Evolutionary conservation across 2,113 vertebrate genomes (phyloP), one percentile per base, ranked within the genome.

Genomic region (Cochlearius cochlearius): DNA sequence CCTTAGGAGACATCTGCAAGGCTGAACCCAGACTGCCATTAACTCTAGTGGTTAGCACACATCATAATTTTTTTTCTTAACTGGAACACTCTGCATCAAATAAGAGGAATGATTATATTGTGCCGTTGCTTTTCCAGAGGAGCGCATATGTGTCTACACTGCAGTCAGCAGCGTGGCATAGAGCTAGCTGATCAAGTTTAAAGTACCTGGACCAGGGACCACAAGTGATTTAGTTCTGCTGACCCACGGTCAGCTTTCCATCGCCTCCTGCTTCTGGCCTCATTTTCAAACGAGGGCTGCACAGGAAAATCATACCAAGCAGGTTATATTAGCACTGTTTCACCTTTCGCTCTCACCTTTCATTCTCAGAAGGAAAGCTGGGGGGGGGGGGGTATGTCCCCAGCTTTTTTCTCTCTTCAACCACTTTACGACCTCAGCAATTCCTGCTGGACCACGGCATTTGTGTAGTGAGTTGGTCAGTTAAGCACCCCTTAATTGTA

Each of bases 121-220:
- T 74, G 64, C 32, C n/a, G 52, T 10, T 47, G 15, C 1, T 49
- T 92, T 90, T 83, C 39, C 25, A 12, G 62, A 90, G 38, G 25
- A 56, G 29, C 12, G 11, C 3, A 0, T 30, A 4, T 17, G 7
- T 27, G 21, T 49, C 87, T 82, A 39, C 26, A 11, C 1, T 71
- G 55, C 32, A 84, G 29, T 62, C 49, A 60, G 39, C 47, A 41
- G 32, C 16, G 43, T 52, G 43, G 43, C 0, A 1, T 2, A 87
- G 27, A 84, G 38, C 52, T 22, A 11, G 26, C 64, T 72, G 60
- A 77, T 59, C 47, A 67, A 77, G 22, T 17, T 80, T 36, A 30
- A 59, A 43, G 26, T 47, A 39, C 9, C 13, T n/a, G 39, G 21
- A 62, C 27, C 19, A 25, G 18, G 23, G 36, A 49, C 11, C 1